Base-by-base conservation (phyloP, 2,888 invertebrate species). In the Agrotis puta region DNA sequence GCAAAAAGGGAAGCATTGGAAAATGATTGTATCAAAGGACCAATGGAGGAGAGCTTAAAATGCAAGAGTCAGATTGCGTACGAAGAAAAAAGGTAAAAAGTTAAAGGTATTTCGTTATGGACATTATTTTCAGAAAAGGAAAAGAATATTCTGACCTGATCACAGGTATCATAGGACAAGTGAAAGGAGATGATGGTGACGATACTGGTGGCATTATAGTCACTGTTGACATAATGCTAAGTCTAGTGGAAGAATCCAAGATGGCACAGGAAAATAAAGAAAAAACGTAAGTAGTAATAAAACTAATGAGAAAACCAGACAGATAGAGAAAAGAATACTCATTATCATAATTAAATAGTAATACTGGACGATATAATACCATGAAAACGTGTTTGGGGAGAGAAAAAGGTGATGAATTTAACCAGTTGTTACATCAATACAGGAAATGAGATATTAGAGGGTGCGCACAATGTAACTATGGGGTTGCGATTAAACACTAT, bases 371-470 rank as follows among this genome's bases (percentile, higher is more conserved):
- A 53, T 54, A 43, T 33, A 59, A 50, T 53, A 51, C 24, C 22
- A 64, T 56, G 45, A 11, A 47, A 22, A 43, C 18, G n/a, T 20
- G 39, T 33, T 33, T n/a, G 3, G 22, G 22, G 43, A 43, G 53
- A 48, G 24, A 43, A 64, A n/a, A 74, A 65, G 22, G 57, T 78
- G 73, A 77, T 73, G 74, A 69, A 67, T 71, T 66, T 74, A 53
- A 69, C 57, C 68, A 67, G 73, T 78, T 86, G 87, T 90, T 90
- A 81, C 81, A 85, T 89, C 90, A 84, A 90, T 90, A 88, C 88
- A 85, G 90, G 90, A 89, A 87, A 82, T 78, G 71, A 66, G 14
- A 59, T 70, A 77, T 66, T 70, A 80, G 63, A 83, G 88, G 81
- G 77, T 78, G 73, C 54, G 20, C 50, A 62, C 58, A 66, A 64